Conservation (phyloP, 1,140 invertebrate species). For the Mylabris phalerata region DNA sequence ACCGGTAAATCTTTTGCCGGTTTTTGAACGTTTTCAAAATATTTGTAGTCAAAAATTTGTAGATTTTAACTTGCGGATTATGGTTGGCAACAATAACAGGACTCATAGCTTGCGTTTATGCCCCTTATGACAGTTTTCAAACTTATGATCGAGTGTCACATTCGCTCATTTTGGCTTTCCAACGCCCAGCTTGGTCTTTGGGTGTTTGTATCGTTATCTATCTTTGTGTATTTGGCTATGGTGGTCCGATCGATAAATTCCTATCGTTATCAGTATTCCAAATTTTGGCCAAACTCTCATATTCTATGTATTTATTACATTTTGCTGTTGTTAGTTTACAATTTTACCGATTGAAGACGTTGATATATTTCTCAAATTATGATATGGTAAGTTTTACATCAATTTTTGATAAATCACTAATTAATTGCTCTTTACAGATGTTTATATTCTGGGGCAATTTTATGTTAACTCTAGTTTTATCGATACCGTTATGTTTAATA, state of each 20-base stretch:
- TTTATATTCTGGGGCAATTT: conserved; percentile 10
- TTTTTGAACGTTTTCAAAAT: too few relatives aligned
- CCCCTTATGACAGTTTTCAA: neutral
- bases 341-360: neutral
- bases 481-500: too few relatives aligned
- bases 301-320: conserved; percentile 24
- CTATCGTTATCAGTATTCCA: conserved; percentile 18
- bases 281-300: conserved; percentile 15
- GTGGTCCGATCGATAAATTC: conserved; percentile 35
- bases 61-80: neutral
- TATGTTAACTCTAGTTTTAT: neutral
- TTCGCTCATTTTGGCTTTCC: conserved; percentile 53
- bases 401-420: neutral
- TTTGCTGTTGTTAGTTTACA: neutral
- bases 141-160: neutral
- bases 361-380: neutral
- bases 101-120: neutral
- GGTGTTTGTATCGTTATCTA: conserved; percentile 59
- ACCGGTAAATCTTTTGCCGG: too few relatives aligned
- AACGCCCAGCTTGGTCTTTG: conserved; percentile 52
- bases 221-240: conserved; percentile 56
- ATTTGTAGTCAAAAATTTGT: neutral
- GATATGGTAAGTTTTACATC: neutral
- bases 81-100: neutral
- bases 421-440: conserved; percentile 4